Conservation (phyloP, 1,140 invertebrate species). For the Apis florea region DNA sequence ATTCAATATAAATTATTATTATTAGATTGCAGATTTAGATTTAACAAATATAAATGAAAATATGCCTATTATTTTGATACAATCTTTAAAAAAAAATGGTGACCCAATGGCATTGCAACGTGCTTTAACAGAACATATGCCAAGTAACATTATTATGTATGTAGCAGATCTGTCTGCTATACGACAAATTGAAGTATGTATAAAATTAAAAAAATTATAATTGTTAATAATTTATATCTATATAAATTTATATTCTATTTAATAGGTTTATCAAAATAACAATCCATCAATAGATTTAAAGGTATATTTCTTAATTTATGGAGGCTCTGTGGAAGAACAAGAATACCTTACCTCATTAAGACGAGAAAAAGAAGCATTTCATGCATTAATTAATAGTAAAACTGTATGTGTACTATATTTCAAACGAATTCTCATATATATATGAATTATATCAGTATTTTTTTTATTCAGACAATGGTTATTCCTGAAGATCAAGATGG, state of each 20-base stretch:
- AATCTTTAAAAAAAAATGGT: slow-evolving; percentile 88
- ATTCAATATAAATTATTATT: slow-evolving; percentile 39
- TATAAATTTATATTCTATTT: slow-evolving; percentile 53
- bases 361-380: slow-evolving; percentile 96
- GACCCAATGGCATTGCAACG: slow-evolving; percentile 85
- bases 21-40: slow-evolving; percentile 84
- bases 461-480: slow-evolving; percentile 89
- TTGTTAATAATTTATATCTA: background rate
- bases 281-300: slow-evolving; percentile 83
- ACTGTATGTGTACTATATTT: slow-evolving; percentile 82
- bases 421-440: slow-evolving; percentile 6
- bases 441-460: background rate
- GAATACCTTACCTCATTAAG: slow-evolving; percentile 94
- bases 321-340: slow-evolving; percentile 96
- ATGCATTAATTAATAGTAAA: slow-evolving; percentile 94
- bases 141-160: slow-evolving; percentile 94
- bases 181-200: slow-evolving; percentile 90
- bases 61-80: slow-evolving; percentile 86
- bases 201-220: slow-evolving; percentile 2
- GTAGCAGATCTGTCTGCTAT: slow-evolving; percentile 93
- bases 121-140: slow-evolving; percentile 85
- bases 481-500: slow-evolving; percentile 95
- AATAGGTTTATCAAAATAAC: slow-evolving; percentile 86
- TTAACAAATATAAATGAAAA: slow-evolving; percentile 81
- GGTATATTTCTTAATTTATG: slow-evolving; percentile 95